Conservation (phyloP, 2,888 invertebrate genomes). For the Nowickia ferox region DNA sequence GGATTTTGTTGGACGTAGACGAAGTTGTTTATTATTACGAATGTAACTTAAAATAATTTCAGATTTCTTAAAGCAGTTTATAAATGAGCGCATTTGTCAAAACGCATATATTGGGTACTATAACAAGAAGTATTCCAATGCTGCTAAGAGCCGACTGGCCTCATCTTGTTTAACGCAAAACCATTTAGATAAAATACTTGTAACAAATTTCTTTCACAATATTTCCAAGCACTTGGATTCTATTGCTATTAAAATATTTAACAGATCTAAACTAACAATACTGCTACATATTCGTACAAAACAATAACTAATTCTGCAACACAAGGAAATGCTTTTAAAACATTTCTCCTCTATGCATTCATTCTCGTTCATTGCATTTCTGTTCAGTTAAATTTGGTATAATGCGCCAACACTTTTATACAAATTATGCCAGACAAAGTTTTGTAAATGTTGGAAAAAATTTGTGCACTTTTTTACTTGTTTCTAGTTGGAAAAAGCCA, state of each 20-base stretch:
- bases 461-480: background rate
- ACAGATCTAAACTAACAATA: background rate
- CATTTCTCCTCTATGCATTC: background rate
- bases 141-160: too few species aligned
- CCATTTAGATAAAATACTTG: too few species aligned
- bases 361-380: slow-evolving; percentile 8
- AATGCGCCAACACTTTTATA: slow-evolving; percentile 47
- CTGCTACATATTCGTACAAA: background rate
- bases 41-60: too few species aligned
- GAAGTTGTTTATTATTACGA: too few species aligned
- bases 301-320: slow-evolving; percentile 50
- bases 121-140: too few species aligned
- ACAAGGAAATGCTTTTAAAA: slow-evolving; percentile 55
- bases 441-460: slow-evolving; percentile 46
- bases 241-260: background rate
- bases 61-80: too few species aligned
- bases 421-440: slow-evolving; percentile 60
- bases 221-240: too few species aligned
- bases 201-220: too few species aligned
- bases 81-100: too few species aligned
- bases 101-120: too few species aligned
- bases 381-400: slow-evolving; percentile 21
- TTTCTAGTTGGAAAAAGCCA: slow-evolving; percentile 41
- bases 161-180: too few species aligned
- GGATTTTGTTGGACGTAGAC: too few species aligned